Evolutionary conservation across 23 tunicate species (phyloP), one percentile per base, ranked within the genome.

Genomic region (Clavelina lepadiformis): DNA sequence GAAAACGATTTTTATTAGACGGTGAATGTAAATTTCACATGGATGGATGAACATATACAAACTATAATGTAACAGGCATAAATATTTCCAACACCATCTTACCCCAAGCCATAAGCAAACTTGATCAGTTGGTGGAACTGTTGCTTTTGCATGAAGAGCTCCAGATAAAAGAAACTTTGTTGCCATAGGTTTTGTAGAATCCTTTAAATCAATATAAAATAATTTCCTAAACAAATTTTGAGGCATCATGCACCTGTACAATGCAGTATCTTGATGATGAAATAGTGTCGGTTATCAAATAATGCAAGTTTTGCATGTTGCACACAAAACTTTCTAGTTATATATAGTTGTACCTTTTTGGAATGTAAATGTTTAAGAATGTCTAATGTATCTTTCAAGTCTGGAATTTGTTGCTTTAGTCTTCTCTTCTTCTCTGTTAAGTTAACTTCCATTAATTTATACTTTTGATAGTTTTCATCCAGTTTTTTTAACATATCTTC

Each of bases 51-150:
- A n/a, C n/a, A n/a, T n/a, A n/a, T n/a, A n/a, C n/a, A n/a, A n/a
- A n/a, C n/a, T n/a, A n/a, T n/a, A n/a, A n/a, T n/a, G n/a, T n/a
- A n/a, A n/a, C n/a, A n/a, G n/a, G n/a, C n/a, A n/a, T n/a, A n/a
- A n/a, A n/a, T n/a, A n/a, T n/a, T n/a, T 41, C 15, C 49, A 15
- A 54, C 28, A 61, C 7, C 18, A 46, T 54, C 78, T 71, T 38
- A 71, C 78, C 49, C 97, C 97, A 47, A 89, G 78, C 97, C 97
- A 89, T 34, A 89, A 55, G 29, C 86, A 61, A 21, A 93, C 93
- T 45, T 93, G 82, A 26, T 85, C 58, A 21, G 88, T 83, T 13
- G 93, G 93, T 52, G 84, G 88, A 65, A 93, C 75, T 21, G 51
- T 63, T 2, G 98, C 98, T 79, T 93, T 93, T 44, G 98, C 98